phyloP scores from a whole-genome alignment of 2,888 invertebrate genomes.

The Kryphioiulus occultus region DNA sequence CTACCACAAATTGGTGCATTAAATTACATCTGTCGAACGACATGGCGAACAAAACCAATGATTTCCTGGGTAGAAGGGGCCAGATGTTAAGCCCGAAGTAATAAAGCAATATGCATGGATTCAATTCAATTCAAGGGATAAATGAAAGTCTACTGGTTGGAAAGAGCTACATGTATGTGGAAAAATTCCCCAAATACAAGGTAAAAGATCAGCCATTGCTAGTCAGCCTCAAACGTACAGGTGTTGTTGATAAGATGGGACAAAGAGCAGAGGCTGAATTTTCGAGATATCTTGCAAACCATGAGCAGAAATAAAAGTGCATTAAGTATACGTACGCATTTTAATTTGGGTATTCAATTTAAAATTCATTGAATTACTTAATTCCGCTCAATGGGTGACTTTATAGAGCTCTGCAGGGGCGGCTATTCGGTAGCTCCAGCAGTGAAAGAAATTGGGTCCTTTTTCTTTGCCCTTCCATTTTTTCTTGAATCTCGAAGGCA shows the following conservation, averaged over 20 bases:
- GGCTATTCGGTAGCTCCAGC: constrained; percentile 25
- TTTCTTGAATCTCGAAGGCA: background rate
- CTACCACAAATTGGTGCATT: too few species aligned
- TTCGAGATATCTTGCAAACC: background rate
- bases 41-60: too few species aligned
- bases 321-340: background rate
- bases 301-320: background rate
- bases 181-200: too few species aligned
- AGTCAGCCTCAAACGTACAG: too few species aligned
- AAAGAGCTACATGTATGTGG: too few species aligned
- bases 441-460: constrained; percentile 6
- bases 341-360: constrained; percentile 33
- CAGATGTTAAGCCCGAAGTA: too few species aligned
- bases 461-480: background rate
- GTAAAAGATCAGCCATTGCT: too few species aligned
- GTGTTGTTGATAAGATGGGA: background rate
- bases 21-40: too few species aligned
- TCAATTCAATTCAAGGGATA: too few species aligned
- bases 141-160: too few species aligned
- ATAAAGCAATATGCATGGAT: too few species aligned
- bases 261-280: background rate
- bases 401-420: background rate
- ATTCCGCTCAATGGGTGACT: constrained; percentile 18
- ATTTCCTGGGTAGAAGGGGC: too few species aligned
- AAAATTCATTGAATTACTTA: constrained; percentile 9